Percentiles rank a stretch among this genome's conserved stretches.
Evolutionary conservation across 2,797 vertebrate genomes (phyloP).

Genomic region (Malacoraja senta): DNA sequence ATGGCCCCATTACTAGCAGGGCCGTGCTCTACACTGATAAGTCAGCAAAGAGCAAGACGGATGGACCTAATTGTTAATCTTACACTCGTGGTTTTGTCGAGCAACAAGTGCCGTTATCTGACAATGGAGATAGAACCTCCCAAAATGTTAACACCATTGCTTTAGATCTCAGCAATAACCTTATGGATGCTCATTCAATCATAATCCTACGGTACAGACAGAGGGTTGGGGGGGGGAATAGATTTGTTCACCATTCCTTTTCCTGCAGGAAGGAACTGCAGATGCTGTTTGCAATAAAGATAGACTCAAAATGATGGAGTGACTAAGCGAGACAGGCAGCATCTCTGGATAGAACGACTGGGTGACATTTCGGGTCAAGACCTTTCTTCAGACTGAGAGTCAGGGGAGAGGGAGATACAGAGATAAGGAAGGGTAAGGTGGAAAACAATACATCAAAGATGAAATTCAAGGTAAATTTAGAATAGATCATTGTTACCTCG

Average conservation of each 20-base stretch:
- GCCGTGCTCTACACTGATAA: constrained; percentile 4
- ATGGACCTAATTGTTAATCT: constrained; percentile 32
- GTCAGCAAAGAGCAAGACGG: not conserved
- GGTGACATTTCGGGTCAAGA: no score
- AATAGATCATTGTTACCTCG: no score
- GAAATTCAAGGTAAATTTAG: no score
- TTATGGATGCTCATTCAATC: not conserved
- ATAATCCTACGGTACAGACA: not conserved
- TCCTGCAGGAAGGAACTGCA: not conserved
- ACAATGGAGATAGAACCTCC: not conserved
- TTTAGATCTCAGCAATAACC: not conserved
- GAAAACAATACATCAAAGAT: no score
- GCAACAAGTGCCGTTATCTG: not conserved
- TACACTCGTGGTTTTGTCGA: not conserved
- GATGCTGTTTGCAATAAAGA: no score
- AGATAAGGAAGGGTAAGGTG: no score
- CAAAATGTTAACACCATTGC: not conserved
- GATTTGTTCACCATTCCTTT: not conserved
- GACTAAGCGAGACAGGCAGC: no score
- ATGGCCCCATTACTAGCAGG: not conserved
- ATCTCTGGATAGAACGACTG: no score
- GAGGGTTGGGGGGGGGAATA: not conserved
- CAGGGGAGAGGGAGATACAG: no score
- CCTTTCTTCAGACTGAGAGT: no score
- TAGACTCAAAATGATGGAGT: no score